Conservation (phyloP, 2,888 invertebrate species). For the Eupithecia inturbata region DNA sequence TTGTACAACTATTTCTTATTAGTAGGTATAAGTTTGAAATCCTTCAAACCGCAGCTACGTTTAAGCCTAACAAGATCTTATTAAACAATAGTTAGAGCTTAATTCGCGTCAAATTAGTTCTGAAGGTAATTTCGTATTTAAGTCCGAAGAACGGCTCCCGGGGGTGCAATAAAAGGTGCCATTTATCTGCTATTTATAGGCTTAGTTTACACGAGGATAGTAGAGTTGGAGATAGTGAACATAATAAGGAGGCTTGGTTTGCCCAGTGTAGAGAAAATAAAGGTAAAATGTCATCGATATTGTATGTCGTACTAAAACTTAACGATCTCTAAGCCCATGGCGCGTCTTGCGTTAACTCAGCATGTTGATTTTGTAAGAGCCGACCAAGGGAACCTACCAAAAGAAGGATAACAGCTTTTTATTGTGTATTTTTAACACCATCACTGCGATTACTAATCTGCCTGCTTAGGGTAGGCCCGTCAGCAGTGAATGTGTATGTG, state of each 20-base stretch:
- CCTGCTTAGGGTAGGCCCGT: too few relatives aligned
- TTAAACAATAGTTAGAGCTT: slow-evolving; percentile 36
- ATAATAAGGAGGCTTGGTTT: neutral
- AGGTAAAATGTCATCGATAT: neutral
- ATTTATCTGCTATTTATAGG: slow-evolving; percentile 36
- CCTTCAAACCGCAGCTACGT: neutral
- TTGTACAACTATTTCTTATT: neutral
- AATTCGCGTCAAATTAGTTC: slow-evolving; percentile 32
- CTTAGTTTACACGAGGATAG: slow-evolving; percentile 18
- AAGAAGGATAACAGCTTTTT: too few relatives aligned
- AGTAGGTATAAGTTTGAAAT: neutral
- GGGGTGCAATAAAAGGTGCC: slow-evolving; percentile 42
- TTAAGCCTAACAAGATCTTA: slow-evolving; percentile 25
- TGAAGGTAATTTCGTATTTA: slow-evolving; percentile 24
- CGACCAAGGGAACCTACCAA: too few relatives aligned
- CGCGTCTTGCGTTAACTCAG: too few relatives aligned
- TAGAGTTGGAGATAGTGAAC: neutral
- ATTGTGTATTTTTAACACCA: too few relatives aligned
- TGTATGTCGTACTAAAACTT: too few relatives aligned
- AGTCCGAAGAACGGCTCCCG: slow-evolving; percentile 20
- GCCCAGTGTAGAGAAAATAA: too few relatives aligned
- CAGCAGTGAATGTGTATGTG: too few relatives aligned
- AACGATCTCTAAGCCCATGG: too few relatives aligned
- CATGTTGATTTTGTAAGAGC: too few relatives aligned
- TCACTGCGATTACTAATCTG: too few relatives aligned